phyloP scores from a whole-genome alignment of 1,140 invertebrate species.

The Achatina immaculata region DNA sequence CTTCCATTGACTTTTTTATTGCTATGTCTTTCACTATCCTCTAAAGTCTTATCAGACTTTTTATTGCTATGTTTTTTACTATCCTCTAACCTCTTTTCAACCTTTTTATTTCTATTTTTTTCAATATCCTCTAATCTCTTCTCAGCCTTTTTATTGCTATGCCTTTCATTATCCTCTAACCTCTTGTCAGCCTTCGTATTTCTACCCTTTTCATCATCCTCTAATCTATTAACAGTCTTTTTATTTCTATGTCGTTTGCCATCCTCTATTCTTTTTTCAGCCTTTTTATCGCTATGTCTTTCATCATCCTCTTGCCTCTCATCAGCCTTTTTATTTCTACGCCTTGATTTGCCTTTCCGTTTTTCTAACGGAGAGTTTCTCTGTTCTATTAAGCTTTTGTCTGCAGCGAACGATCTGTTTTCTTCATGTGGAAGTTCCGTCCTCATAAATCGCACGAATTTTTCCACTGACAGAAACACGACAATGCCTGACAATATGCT shows the following conservation, averaged over 20 bases:
- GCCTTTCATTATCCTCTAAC: too few relatives aligned
- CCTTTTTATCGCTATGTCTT: conserved; percentile 10
- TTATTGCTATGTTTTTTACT: conserved; percentile 29
- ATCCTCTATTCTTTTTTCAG: background rate
- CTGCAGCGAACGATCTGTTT: conserved; percentile 66
- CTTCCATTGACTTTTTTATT: conserved; percentile 1
- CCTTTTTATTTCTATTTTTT: too few relatives aligned
- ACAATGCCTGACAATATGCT: conserved; percentile 91
- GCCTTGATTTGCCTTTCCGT: conserved; percentile 10
- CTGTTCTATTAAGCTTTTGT: conserved; percentile 46
- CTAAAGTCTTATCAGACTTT: conserved; percentile 43
- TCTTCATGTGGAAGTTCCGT: conserved; percentile 73
- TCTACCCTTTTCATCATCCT: too few relatives aligned
- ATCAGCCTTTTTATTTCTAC: conserved; percentile 39
- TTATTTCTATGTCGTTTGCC: too few relatives aligned
- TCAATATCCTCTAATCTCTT: too few relatives aligned
- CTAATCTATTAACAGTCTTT: too few relatives aligned
- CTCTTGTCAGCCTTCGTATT: too few relatives aligned
- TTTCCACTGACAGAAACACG: conserved; percentile 91
- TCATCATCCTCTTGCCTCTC: conserved; percentile 38
- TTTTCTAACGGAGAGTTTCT: conserved; percentile 49
- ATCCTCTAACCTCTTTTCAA: too few relatives aligned
- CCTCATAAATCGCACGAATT: conserved; percentile 89
- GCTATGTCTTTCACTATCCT: conserved; percentile 20
- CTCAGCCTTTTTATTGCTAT: too few relatives aligned